These are phyloP conservation scores for Chelonia mydas DNA, from an alignment of 2,797 vertebrate genomes.

Conservation along the genomic window DNA sequence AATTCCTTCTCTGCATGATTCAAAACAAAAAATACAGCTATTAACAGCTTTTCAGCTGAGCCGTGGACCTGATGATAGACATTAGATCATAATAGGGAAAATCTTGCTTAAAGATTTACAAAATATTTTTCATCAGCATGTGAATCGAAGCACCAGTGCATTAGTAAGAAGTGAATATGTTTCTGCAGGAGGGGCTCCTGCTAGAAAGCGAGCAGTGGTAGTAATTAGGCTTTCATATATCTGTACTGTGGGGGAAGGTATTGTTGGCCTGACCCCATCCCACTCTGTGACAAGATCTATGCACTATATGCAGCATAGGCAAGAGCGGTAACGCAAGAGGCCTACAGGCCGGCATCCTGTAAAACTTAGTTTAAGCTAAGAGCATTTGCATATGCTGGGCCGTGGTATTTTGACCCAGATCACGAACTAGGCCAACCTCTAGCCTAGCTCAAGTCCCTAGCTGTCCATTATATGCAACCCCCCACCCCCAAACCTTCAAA, in stretches of 20 bases:
- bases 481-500: too few species aligned
- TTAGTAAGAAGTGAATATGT: not conserved
- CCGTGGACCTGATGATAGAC: not conserved
- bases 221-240: not conserved
- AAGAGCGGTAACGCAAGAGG: too few species aligned
- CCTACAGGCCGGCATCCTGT: too few species aligned
- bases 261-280: too few species aligned
- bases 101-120: not conserved
- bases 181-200: not conserved
- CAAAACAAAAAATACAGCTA: not conserved
- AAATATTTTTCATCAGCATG: not conserved
- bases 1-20: not conserved
- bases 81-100: not conserved
- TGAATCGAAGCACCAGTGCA: not conserved
- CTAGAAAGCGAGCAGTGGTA: not conserved
- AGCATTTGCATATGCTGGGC: too few species aligned
- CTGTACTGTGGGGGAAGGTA: not conserved
- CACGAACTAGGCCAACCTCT: too few species aligned
- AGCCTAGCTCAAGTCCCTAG: too few species aligned
- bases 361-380: too few species aligned
- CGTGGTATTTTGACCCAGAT: too few species aligned
- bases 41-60: not conserved
- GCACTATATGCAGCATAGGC: too few species aligned
- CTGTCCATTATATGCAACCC: too few species aligned
- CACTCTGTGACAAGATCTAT: too few species aligned